These are phyloP conservation scores for Eciton burchellii DNA, from an alignment of 1,140 invertebrate species.

Conservation along the genomic window DNA sequence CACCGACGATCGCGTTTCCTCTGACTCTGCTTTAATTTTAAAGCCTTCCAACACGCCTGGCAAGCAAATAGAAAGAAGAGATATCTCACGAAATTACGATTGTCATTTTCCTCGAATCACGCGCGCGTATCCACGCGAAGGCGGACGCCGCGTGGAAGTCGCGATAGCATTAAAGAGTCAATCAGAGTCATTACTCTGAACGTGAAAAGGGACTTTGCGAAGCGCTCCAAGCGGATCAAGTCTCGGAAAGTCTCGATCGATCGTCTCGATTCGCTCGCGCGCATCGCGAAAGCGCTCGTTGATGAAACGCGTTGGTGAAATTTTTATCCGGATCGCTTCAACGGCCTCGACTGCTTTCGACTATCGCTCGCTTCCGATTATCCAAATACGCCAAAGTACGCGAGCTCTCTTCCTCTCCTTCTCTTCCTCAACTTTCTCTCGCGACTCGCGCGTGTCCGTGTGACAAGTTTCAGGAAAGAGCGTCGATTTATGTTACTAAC, in stretches of 20 bases:
- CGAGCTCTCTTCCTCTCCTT: neutral
- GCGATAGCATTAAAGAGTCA: neutral
- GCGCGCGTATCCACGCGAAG: neutral
- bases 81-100: neutral
- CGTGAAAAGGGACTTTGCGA: too few relatives aligned
- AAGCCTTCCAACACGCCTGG: neutral
- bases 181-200: neutral
- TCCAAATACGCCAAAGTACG: too few relatives aligned
- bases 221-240: too few relatives aligned
- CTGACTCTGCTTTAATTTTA: conserved; percentile 25
- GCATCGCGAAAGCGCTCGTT: too few relatives aligned
- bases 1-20: conserved; percentile 11
- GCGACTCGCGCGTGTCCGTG: neutral
- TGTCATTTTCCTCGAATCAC: neutral
- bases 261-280: too few relatives aligned
- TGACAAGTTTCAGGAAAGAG: conserved; percentile 21
- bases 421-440: too few relatives aligned
- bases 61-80: conserved; percentile 4
- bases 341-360: too few relatives aligned
- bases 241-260: too few relatives aligned
- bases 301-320: too few relatives aligned
- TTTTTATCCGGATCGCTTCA: too few relatives aligned
- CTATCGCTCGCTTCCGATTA: too few relatives aligned
- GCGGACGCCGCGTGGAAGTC: neutral
- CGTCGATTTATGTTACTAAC: conserved; percentile 68